Evolutionary conservation across 2,888 invertebrate genomes (phyloP), one percentile per base, ranked within the genome.

Genomic region (Salticus scenicus): DNA sequence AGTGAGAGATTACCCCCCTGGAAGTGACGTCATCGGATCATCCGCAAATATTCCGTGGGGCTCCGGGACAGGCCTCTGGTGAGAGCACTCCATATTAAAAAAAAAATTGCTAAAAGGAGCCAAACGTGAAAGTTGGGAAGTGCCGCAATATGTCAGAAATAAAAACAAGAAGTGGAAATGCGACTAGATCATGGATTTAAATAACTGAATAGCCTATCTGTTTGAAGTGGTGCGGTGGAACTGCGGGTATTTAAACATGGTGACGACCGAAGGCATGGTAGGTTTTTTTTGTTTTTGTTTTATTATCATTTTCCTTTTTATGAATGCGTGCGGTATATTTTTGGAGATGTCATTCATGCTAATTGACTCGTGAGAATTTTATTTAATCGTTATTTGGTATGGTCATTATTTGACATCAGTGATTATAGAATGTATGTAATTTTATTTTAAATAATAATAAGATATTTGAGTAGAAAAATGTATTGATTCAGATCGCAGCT

Each of bases 131-230:
- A 37, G 37, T 37, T 37, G 37, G 12, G 12, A 12, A 12, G 57
- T 57, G 57, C 24, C 24, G 57, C 57, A 47, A 24, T 57, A 24
- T 57, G n/a, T n/a, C 5, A n/a, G n/a, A 57, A 17, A 57, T 57
- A 24, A 24, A 57, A 57, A 57, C 57, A 57, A 57, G 24, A 57
- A 57, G 24, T 57, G 57, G 24, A 57, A 57, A 1, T 24, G 57
- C 57, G 12, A 5, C 57, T 57, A 24, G 57, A 57, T 57, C 57
- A 57, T 57, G 57, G 57, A 57, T 57, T 57, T 57, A 57, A 57
- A 57, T 57, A 57, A 57, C 57, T 24, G 24, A 57, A 24, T 57
- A 20, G 24, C 57, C 24, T 12, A n/a, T n/a, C n/a, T n/a, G 57
- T 8, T 24, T 4, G 2, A 12, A 24, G 57, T 57, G 20, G 57